A percentile compares a stretch with the other conserved stretches of the same genome.
Conservation (phyloP, 2,113 vertebrate genomes). For the Gopherus evgoodei region DNA sequence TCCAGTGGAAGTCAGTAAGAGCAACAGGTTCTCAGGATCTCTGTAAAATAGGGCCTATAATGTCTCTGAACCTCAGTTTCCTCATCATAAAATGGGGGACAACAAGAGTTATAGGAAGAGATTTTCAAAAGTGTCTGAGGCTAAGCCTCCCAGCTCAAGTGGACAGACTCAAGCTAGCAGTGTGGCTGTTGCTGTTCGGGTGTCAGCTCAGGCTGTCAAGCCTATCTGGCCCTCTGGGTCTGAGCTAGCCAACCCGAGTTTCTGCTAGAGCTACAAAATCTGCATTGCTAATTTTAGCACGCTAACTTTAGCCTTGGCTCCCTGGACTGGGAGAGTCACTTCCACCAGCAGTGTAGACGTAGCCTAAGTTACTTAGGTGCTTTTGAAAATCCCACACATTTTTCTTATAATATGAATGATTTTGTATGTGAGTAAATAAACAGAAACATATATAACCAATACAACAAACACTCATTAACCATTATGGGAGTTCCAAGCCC, state of each 20-base stretch:
- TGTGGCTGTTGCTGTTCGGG: background rate
- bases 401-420: constrained; percentile 7
- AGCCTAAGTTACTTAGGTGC: background rate
- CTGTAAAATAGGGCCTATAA: background rate
- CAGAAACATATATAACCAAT: accelerated
- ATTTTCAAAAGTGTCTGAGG: background rate
- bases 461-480: constrained; percentile 62
- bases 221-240: background rate
- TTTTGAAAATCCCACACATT: background rate
- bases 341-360: background rate
- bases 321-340: background rate
- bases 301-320: background rate
- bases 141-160: background rate
- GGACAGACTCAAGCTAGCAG: background rate
- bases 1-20: background rate
- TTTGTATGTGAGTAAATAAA: constrained; percentile 33
- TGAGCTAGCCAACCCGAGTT: background rate
- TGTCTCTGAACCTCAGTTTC: background rate
- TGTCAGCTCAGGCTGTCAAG: background rate
- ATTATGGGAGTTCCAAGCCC: constrained; percentile 63
- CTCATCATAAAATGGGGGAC: accelerated
- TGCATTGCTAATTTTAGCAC: background rate
- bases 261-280: background rate
- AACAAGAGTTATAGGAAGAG: accelerated
- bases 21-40: background rate